Percentiles rank a stretch among this genome's conserved stretches.
These are phyloP conservation scores for Caenorhabditis sp. DNA, from an alignment of 2,888 invertebrate species.

Conservation along the genomic window DNA sequence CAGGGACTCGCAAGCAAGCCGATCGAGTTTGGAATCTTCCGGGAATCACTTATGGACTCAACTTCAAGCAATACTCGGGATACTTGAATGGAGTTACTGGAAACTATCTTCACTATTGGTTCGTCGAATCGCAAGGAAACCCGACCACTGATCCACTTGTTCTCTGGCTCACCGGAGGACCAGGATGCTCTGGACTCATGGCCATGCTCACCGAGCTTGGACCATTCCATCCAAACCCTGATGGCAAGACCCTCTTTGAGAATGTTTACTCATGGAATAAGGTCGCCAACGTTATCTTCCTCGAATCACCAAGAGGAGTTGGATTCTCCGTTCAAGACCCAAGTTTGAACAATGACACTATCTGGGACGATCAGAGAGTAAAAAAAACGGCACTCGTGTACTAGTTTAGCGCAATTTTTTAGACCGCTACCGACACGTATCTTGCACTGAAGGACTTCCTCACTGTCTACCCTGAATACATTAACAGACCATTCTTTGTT, in stretches of 20 bases:
- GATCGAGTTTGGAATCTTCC: constrained; percentile 73
- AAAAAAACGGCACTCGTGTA: neutral
- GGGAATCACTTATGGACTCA: constrained; percentile 76
- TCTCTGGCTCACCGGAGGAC: constrained; percentile 84
- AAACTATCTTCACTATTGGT: constrained; percentile 77
- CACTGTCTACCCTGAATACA: constrained; percentile 84
- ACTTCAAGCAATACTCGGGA: constrained; percentile 85
- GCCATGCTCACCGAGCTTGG: constrained; percentile 71
- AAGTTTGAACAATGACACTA: constrained; percentile 68
- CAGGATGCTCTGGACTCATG: constrained; percentile 77
- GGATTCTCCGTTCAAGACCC: constrained; percentile 84
- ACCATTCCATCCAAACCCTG: constrained; percentile 78
- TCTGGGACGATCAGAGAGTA: constrained; percentile 72
- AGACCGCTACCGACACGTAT: constrained; percentile 84
- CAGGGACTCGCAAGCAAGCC: constrained; percentile 73
- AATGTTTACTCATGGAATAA: constrained; percentile 83
- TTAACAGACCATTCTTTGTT: constrained; percentile 84
- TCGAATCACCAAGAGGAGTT: constrained; percentile 85
- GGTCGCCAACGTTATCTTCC: constrained; percentile 84
- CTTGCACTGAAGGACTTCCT: constrained; percentile 84
- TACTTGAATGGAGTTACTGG: constrained; percentile 77
- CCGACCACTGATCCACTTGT: constrained; percentile 84
- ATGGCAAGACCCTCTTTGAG: constrained; percentile 80
- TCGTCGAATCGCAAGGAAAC: constrained; percentile 80
- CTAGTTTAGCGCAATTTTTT: constrained; percentile 23